phyloP scores from a whole-genome alignment of 2,888 invertebrate species.

The Galerucella nymphaeae region DNA sequence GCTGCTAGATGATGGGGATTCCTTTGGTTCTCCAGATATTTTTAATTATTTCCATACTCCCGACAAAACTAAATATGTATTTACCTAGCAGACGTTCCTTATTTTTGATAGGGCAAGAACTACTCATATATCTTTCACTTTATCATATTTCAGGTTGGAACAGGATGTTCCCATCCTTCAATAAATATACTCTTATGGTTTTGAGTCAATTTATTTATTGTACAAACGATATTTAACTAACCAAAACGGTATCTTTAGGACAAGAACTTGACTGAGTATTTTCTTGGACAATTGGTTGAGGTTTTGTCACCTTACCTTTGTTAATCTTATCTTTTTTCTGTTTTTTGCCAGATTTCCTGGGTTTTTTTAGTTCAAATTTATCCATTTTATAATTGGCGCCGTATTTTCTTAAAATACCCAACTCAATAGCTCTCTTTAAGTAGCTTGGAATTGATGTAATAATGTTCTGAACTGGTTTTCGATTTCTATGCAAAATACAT shows the following conservation, averaged over 20 bases:
- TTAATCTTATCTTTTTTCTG: conserved; percentile 22
- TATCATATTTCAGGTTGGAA: too few species aligned
- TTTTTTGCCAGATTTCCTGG: conserved; percentile 24
- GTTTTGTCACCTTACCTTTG: conserved; percentile 35
- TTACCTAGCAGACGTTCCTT: too few species aligned
- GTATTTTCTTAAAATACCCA: conserved; percentile 48
- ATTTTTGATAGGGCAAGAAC: too few species aligned
- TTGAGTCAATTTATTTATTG: neutral
- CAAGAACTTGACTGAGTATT: neutral
- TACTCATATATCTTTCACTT: too few species aligned
- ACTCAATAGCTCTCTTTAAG: conserved; percentile 45
- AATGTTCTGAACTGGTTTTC: conserved; percentile 35
- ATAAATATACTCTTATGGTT: neutral
- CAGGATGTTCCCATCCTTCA: neutral
- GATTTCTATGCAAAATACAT: conserved; percentile 45
- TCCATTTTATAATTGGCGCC: conserved; percentile 45
- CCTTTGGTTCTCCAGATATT: too few species aligned
- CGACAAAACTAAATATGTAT: too few species aligned
- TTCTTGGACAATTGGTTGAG: conserved; percentile 22
- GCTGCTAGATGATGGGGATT: too few species aligned
- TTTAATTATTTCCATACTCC: too few species aligned
- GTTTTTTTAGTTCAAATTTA: conserved; percentile 40
- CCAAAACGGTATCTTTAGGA: neutral
- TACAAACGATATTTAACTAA: neutral
- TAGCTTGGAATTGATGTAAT: conserved; percentile 43